phyloP scores from a whole-genome alignment of 2,113 vertebrate species.

The Daboia siamensis region DNA sequence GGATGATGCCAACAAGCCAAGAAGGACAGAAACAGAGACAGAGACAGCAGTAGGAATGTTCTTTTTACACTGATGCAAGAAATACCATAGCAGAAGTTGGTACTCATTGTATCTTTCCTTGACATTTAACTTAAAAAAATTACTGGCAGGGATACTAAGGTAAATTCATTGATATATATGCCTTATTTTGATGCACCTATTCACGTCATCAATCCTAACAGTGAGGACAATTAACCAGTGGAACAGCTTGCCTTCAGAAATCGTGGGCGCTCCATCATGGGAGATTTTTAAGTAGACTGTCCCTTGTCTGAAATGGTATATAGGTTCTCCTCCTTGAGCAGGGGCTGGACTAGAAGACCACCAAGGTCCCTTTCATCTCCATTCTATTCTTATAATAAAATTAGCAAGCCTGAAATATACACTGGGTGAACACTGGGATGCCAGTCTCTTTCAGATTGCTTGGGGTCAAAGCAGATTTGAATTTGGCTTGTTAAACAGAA shows the following conservation, averaged over 20 bases:
- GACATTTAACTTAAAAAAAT: neutral
- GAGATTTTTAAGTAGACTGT: too few species aligned
- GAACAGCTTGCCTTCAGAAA: too few species aligned
- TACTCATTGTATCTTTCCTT: neutral
- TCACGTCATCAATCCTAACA: too few species aligned
- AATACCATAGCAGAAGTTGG: neutral
- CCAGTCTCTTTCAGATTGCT: neutral
- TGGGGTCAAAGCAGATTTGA: neutral
- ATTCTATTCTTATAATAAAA: slow-evolving; percentile 22
- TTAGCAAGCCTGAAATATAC: neutral
- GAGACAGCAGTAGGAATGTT: neutral
- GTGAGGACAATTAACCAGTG: too few species aligned
- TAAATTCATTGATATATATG: neutral
- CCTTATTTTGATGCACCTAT: neutral
- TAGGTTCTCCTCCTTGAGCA: too few species aligned
- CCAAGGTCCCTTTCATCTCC: too few species aligned
- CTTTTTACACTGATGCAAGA: neutral
- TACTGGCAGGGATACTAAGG: neutral
- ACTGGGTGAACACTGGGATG: neutral
- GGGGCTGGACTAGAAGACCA: too few species aligned
- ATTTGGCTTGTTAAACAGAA: neutral
- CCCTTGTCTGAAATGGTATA: neutral
- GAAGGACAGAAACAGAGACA: neutral
- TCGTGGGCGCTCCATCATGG: too few species aligned
- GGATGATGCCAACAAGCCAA: neutral